These are phyloP conservation scores for Lasius fuliginosus DNA, from an alignment of 2,888 invertebrate species.

Conservation along the genomic window DNA sequence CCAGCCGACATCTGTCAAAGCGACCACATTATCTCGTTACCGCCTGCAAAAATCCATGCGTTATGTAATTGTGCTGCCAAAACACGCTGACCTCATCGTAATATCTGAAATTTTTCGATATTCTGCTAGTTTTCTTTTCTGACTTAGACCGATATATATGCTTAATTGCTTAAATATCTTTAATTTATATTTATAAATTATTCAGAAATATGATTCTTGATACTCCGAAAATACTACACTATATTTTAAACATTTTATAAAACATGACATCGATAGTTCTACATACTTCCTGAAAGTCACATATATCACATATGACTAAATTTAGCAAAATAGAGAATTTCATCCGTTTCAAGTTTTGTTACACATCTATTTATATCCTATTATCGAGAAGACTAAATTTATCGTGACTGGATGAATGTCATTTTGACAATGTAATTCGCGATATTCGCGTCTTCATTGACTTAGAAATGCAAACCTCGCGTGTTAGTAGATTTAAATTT, in stretches of 20 bases:
- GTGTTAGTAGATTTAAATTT: not conserved
- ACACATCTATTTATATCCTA: slow-evolving; percentile 24
- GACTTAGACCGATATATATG: not conserved
- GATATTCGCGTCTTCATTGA: not conserved
- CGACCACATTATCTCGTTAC: slow-evolving; percentile 27
- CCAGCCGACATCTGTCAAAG: slow-evolving; percentile 23
- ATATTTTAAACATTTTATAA: too few relatives aligned
- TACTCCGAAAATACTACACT: too few relatives aligned
- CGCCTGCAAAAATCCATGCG: slow-evolving; percentile 22
- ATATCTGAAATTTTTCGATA: not conserved
- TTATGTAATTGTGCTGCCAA: slow-evolving; percentile 15
- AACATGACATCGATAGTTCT: too few relatives aligned
- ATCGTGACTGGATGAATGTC: not conserved
- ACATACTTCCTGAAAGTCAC: too few relatives aligned
- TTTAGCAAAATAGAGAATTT: not conserved
- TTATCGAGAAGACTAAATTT: slow-evolving; percentile 32
- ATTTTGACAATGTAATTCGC: not conserved
- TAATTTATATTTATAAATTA: too few relatives aligned
- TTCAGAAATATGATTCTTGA: too few relatives aligned
- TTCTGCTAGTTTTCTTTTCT: not conserved
- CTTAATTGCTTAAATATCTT: too few relatives aligned
- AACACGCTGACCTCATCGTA: slow-evolving; percentile 2
- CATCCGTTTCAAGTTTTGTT: not conserved
- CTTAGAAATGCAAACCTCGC: not conserved
- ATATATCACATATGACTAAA: not conserved